Percentiles rank a stretch among this genome's conserved stretches.
Conservation (phyloP, 2,113 vertebrate species). For the Spizaetus ornatus region DNA sequence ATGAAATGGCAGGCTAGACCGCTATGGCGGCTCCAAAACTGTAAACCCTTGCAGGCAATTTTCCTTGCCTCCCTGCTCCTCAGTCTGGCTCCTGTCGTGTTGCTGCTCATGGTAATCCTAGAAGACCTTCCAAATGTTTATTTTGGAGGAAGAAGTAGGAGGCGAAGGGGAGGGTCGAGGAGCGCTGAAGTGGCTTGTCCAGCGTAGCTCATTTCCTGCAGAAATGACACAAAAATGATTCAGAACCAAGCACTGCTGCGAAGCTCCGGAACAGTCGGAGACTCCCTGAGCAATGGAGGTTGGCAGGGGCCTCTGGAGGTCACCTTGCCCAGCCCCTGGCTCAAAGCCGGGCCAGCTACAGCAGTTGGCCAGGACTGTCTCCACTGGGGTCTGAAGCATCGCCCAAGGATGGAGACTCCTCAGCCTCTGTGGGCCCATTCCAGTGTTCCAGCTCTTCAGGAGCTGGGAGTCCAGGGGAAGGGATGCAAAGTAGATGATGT, state of each 20-base stretch:
- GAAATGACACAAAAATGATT: background rate
- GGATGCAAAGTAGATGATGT: background rate
- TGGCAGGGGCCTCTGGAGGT: background rate
- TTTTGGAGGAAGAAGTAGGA: background rate
- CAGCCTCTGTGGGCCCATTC: background rate
- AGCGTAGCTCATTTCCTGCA: background rate
- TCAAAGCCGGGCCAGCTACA: background rate
- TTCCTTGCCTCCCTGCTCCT: background rate
- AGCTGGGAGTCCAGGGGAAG: background rate
- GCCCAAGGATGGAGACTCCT: background rate
- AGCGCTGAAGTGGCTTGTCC: background rate
- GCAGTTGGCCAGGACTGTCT: accelerated
- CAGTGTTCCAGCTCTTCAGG: background rate
- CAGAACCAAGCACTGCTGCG: background rate
- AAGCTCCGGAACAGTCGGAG: accelerated
- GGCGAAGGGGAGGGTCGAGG: background rate
- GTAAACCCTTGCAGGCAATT: background rate
- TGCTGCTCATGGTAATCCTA: background rate
- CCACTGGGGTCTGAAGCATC: background rate
- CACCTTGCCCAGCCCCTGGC: background rate
- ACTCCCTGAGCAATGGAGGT: accelerated
- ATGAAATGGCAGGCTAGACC: background rate
- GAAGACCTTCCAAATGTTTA: background rate
- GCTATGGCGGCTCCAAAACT: background rate
- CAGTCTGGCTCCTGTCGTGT: background rate